Percentiles rank a stretch among this genome's conserved stretches.
Evolutionary conservation across 64 coral and sea anemone species (phyloP).

Genomic region (Dendrophyllia cribrosa): DNA sequence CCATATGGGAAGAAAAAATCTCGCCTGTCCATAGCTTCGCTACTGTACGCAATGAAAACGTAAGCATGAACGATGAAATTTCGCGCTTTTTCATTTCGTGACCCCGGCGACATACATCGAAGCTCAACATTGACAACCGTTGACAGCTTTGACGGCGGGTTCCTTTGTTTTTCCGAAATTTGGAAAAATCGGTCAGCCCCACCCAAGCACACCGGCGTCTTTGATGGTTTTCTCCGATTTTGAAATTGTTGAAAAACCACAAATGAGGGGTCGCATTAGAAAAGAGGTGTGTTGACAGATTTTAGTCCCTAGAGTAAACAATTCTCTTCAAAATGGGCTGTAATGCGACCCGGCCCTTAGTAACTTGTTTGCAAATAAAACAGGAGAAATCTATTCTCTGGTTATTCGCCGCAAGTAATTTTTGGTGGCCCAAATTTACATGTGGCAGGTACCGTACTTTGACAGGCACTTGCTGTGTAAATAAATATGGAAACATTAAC

Average conservation of each 20-base stretch:
- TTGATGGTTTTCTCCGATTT: constrained; percentile 37
- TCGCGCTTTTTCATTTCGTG: background rate
- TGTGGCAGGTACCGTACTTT: too few species aligned
- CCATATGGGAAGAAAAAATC: too few species aligned
- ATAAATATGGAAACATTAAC: too few species aligned
- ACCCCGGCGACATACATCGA: background rate
- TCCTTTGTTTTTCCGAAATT: constrained; percentile 47
- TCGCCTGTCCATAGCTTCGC: too few species aligned
- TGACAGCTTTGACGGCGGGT: constrained; percentile 21
- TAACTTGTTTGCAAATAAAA: too few species aligned
- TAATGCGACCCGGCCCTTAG: constrained; percentile 43
- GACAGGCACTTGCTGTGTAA: too few species aligned
- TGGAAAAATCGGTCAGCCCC: constrained; percentile 36
- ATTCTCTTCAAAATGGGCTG: constrained; percentile 38
- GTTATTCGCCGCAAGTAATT: too few species aligned
- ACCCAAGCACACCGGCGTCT: constrained; percentile 53
- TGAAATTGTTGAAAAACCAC: constrained; percentile 19
- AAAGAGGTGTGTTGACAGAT: constrained; percentile 33
- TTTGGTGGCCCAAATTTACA: too few species aligned
- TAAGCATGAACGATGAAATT: background rate
- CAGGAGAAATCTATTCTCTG: too few species aligned
- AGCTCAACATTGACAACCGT: background rate
- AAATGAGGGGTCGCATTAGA: constrained; percentile 36
- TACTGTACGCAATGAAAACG: too few species aligned
- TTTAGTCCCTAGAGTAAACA: constrained; percentile 30